These are phyloP conservation scores for Trichopoda pennipes DNA, from an alignment of 2,888 invertebrate species.

Conservation along the genomic window DNA sequence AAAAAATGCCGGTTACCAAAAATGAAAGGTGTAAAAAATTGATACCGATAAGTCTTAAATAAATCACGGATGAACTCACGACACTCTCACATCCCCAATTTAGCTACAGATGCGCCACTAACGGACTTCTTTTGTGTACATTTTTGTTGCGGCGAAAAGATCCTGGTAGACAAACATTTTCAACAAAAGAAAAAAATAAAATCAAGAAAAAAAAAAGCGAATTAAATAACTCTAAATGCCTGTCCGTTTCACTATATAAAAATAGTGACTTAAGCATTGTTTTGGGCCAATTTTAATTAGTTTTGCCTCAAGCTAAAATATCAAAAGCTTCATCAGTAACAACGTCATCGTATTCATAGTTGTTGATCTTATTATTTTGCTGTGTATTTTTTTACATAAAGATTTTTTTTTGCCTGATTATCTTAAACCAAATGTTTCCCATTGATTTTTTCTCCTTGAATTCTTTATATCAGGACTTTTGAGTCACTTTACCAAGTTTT, in stretches of 20 bases:
- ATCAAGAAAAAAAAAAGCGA: slow-evolving; percentile 19
- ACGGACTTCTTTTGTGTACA: slow-evolving; percentile 34
- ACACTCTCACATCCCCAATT: not conserved
- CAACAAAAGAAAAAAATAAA: not conserved
- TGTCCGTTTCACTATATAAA: slow-evolving; percentile 19
- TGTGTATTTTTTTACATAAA: slow-evolving; percentile 30
- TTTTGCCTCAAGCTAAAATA: slow-evolving; percentile 76
- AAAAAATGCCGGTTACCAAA: too few relatives aligned
- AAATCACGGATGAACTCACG: not conserved
- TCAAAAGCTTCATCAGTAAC: slow-evolving; percentile 58
- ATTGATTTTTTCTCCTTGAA: slow-evolving; percentile 53
- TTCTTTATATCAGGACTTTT: slow-evolving; percentile 32
- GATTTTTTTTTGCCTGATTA: slow-evolving; percentile 52
- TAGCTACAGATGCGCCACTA: slow-evolving; percentile 64
- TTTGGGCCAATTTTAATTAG: slow-evolving; percentile 80
- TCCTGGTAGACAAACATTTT: slow-evolving; percentile 19
- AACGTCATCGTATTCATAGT: slow-evolving; percentile 27
- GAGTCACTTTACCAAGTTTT: not conserved
- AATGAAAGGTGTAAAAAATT: too few relatives aligned
- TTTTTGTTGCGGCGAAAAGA: slow-evolving; percentile 23
- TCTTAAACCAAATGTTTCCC: slow-evolving; percentile 68
- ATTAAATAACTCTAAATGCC: slow-evolving; percentile 52
- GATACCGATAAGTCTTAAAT: not conserved
- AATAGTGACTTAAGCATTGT: slow-evolving; percentile 70
- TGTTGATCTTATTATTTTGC: slow-evolving; percentile 18